Conservation (phyloP, 2,888 invertebrate species). For the Branchipolynoe longqiensis region DNA sequence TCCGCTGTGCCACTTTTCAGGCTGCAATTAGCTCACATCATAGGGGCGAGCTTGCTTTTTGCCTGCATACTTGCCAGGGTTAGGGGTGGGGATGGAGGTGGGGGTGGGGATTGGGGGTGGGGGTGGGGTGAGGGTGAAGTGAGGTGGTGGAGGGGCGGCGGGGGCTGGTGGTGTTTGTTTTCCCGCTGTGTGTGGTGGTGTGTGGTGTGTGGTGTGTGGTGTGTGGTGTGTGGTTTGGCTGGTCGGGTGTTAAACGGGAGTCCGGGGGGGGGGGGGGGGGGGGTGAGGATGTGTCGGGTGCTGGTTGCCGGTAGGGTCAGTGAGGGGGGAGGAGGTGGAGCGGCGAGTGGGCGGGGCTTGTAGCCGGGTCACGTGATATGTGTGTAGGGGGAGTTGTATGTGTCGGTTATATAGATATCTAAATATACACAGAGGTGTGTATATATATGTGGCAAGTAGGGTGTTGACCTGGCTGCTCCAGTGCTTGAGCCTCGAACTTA, state of each 20-base stretch:
- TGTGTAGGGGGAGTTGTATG: background rate
- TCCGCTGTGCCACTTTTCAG: background rate
- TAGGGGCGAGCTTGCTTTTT: background rate
- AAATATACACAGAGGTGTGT: too few relatives aligned
- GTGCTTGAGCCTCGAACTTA: too few relatives aligned
- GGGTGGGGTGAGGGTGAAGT: too few relatives aligned
- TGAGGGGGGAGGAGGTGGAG: background rate
- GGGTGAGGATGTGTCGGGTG: background rate
- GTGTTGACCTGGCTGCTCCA: too few relatives aligned
- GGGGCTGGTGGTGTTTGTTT: background rate
- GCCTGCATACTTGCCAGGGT: background rate
- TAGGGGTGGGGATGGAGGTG: background rate
- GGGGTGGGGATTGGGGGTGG: too few relatives aligned
- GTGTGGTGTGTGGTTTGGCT: background rate
- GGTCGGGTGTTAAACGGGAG: background rate
- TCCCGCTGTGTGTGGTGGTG: background rate
- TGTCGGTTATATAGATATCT: too few relatives aligned
- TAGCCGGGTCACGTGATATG: background rate
- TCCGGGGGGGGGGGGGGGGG: background rate
- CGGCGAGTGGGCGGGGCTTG: background rate
- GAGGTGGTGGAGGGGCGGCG: too few relatives aligned
- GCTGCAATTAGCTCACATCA: slow-evolving; percentile 23
- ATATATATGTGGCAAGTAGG: too few relatives aligned
- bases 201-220: background rate
- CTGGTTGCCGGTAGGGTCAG: background rate